phyloP scores from a whole-genome alignment of 2,113 vertebrate genomes.

The Glaucomys volans region DNA sequence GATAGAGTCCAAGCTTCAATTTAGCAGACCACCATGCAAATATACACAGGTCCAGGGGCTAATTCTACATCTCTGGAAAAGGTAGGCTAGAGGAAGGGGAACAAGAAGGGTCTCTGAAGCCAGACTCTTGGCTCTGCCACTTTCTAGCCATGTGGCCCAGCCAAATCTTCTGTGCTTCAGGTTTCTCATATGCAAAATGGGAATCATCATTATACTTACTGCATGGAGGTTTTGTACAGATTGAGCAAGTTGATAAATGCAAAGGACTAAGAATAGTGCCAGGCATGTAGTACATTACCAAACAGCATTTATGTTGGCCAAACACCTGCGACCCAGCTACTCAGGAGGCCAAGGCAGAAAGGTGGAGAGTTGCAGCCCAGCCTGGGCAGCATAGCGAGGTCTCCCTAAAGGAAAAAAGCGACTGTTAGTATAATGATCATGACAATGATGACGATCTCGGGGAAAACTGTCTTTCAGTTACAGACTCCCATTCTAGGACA shows the following conservation, averaged over 20 bases:
- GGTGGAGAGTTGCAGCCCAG: not conserved
- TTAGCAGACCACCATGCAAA: not conserved
- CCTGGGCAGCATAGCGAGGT: not conserved
- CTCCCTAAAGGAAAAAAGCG: not conserved
- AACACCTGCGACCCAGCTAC: not conserved
- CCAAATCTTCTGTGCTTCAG: not conserved
- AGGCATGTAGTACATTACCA: not conserved
- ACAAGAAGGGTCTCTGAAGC: not conserved
- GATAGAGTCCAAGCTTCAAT: not conserved
- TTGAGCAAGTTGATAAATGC: not conserved
- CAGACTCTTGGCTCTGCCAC: not conserved
- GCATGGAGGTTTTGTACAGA: not conserved
- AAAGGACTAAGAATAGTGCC: not conserved
- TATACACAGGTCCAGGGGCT: not conserved
- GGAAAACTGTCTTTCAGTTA: not conserved
- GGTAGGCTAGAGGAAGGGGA: not conserved
- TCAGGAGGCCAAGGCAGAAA: not conserved
- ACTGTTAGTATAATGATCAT: not conserved
- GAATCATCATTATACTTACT: not conserved
- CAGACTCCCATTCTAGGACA: not conserved
- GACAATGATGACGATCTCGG: not conserved
- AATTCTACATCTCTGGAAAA: not conserved
- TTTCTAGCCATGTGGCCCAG: rapidly evolving
- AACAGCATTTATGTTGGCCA: not conserved
- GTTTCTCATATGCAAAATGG: not conserved